These are phyloP conservation scores for Ammodytes marinus DNA, from an alignment of 2,113 vertebrate species.

Conservation along the genomic window DNA sequence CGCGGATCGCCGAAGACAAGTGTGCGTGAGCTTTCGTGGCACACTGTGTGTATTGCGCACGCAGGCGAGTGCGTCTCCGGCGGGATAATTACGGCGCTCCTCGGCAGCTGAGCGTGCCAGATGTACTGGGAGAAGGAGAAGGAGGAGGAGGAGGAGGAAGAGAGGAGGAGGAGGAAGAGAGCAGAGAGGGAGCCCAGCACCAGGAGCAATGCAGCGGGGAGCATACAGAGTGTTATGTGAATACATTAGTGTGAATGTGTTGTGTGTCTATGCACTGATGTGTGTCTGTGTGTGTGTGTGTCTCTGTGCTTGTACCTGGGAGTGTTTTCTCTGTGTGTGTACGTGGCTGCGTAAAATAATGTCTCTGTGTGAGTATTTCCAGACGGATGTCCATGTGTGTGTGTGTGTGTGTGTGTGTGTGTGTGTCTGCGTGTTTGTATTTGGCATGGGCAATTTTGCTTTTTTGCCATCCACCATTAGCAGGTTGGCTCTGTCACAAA, in stretches of 20 bases:
- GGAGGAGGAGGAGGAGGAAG: constrained; percentile 85
- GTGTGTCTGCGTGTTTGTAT: constrained; percentile 52
- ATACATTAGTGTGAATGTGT: constrained; percentile 63
- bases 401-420: neutral
- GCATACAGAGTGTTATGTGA: constrained; percentile 64
- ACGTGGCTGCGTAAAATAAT: neutral
- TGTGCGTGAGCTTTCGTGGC: constrained; percentile 65
- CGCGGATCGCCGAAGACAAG: constrained; percentile 78
- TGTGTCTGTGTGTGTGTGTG: constrained; percentile 37
- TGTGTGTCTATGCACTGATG: constrained; percentile 47
- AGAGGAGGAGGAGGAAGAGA: constrained; percentile 86
- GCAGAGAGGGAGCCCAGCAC: constrained; percentile 92
- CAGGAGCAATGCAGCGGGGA: constrained; percentile 78
- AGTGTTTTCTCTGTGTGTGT: constrained; percentile 5
- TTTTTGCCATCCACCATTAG: constrained; percentile 94
- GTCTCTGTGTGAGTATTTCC: constrained; percentile 43
- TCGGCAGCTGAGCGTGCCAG: constrained; percentile 99
- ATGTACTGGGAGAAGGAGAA: constrained; percentile 95
- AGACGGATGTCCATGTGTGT: constrained; percentile 54
- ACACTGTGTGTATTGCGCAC: constrained; percentile 42
- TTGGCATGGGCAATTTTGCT: constrained; percentile 84
- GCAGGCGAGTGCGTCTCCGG: constrained; percentile 88
- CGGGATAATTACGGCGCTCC: constrained; percentile 99
- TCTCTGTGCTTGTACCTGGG: constrained; percentile 25
- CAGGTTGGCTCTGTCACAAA: constrained; percentile 95